Percentiles rank a stretch among this genome's conserved stretches.
These are phyloP conservation scores for Laspeyria flexula DNA, from an alignment of 2,888 invertebrate species.

Conservation along the genomic window DNA sequence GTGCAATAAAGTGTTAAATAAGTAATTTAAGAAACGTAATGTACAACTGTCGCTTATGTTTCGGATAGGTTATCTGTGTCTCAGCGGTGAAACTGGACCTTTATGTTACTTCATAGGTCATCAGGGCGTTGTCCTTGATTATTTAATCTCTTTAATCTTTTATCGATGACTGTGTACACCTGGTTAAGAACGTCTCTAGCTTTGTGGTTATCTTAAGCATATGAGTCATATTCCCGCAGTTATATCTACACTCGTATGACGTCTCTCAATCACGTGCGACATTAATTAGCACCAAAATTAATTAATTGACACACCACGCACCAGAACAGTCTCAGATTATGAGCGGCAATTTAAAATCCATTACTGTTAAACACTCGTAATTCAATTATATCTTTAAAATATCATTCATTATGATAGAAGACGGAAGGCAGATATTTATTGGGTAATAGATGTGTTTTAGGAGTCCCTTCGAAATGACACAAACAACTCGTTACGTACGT, in stretches of 20 bases:
- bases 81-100: too few species aligned
- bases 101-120: too few species aligned
- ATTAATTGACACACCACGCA: constrained; percentile 23
- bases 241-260: background rate
- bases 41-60: too few species aligned
- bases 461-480: background rate
- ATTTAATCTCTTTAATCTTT: too few species aligned
- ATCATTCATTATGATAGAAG: background rate
- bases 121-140: too few species aligned
- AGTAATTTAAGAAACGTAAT: too few species aligned
- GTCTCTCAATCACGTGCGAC: constrained; percentile 3
- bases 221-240: background rate
- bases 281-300: constrained; percentile 16
- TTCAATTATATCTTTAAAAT: constrained; percentile 31
- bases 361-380: constrained; percentile 33
- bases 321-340: constrained; percentile 28
- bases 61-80: too few species aligned
- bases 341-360: constrained; percentile 41
- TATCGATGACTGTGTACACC: too few species aligned
- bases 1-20: too few species aligned
- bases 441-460: background rate
- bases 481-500: too few species aligned
- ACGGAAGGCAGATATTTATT: background rate
- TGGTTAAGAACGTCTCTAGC: background rate
- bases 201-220: background rate